These are phyloP conservation scores for Clostera curtula DNA, from an alignment of 2,888 invertebrate species.

Conservation along the genomic window DNA sequence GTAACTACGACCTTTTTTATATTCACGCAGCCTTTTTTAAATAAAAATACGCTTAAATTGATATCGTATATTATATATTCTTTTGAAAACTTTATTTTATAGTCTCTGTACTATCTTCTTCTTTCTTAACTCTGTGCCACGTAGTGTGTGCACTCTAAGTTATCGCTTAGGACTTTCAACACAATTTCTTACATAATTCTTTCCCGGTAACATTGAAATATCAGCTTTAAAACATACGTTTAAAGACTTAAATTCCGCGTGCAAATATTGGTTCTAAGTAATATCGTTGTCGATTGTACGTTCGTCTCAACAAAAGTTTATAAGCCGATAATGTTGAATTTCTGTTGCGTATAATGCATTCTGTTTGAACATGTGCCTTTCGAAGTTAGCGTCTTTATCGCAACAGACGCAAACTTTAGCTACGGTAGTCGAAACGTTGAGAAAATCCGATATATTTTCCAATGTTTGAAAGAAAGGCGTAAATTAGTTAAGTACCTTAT, in stretches of 20 bases:
- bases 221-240: conserved; percentile 8
- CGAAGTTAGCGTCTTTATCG: conserved; percentile 12
- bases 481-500: no score
- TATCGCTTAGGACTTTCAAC: conserved; percentile 23
- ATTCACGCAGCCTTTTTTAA: no score
- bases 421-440: no score
- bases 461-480: no score
- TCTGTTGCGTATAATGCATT: conserved; percentile 25
- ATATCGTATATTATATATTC: conserved; percentile 1
- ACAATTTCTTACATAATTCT: conserved; percentile 19
- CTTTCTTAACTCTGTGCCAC: conserved; percentile 19
- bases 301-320: conserved; percentile 16
- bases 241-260: conserved; percentile 13
- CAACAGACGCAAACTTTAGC: conserved; percentile 8
- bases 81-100: conserved; percentile 9
- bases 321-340: conserved; percentile 26
- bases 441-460: no score
- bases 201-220: conserved; percentile 10
- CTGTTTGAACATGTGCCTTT: conserved; percentile 9
- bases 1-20: no score
- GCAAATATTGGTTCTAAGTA: conserved; percentile 7
- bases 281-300: conserved; percentile 16
- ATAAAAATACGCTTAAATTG: no score
- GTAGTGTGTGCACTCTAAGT: conserved; percentile 22
- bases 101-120: conserved; percentile 13